Conservation (phyloP, 2,888 invertebrate species). For the Formica aserva region DNA sequence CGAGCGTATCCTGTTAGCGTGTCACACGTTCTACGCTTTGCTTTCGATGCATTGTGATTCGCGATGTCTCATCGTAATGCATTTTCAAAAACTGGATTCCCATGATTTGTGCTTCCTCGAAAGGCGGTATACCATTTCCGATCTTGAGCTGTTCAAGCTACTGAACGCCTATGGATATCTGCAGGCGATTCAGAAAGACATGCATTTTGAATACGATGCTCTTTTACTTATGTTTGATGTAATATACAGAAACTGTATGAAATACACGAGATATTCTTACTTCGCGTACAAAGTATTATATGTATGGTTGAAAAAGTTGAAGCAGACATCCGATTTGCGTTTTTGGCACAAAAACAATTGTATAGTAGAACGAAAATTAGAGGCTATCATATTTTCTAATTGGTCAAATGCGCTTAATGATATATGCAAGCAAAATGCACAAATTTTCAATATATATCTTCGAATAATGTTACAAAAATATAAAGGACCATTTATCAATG, state of each 20-base stretch:
- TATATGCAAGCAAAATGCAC: slow-evolving; percentile 87
- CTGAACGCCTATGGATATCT: slow-evolving; percentile 78
- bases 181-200: slow-evolving; percentile 69
- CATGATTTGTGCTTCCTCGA: slow-evolving; percentile 66
- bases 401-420: slow-evolving; percentile 89
- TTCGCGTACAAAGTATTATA: slow-evolving; percentile 87
- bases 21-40: slow-evolving; percentile 77
- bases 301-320: slow-evolving; percentile 85
- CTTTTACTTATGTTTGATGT: slow-evolving; percentile 82
- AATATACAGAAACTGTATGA: slow-evolving; percentile 85
- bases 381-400: slow-evolving; percentile 87
- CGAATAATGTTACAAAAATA: slow-evolving; percentile 79
- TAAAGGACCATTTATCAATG: slow-evolving; percentile 73
- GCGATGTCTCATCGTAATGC: slow-evolving; percentile 59
- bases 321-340: slow-evolving; percentile 84
- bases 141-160: slow-evolving; percentile 77
- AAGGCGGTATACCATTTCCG: slow-evolving; percentile 60
- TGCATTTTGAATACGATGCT: slow-evolving; percentile 70
- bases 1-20: slow-evolving; percentile 76
- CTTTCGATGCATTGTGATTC: slow-evolving; percentile 53
- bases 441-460: slow-evolving; percentile 86
- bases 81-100: slow-evolving; percentile 65
- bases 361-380: slow-evolving; percentile 85
- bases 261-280: slow-evolving; percentile 87
- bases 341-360: slow-evolving; percentile 81